These are phyloP conservation scores for Corythornis madagascariensis DNA, from an alignment of 2,113 vertebrate species.

Conservation along the genomic window DNA sequence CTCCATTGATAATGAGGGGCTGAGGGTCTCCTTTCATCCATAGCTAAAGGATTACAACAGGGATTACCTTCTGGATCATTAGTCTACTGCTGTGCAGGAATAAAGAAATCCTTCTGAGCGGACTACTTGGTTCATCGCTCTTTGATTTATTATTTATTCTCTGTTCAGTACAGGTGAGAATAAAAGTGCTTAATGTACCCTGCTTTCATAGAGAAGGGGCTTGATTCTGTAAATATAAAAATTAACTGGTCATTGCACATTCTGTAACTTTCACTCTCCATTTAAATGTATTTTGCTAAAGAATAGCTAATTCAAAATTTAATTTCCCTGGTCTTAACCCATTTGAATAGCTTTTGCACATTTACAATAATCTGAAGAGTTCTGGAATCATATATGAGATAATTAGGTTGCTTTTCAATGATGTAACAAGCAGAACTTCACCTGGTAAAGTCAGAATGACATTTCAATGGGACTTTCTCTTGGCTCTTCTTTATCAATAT, in stretches of 20 bases:
- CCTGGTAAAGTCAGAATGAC: constrained; percentile 33
- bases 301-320: constrained; percentile 50
- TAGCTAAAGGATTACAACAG: constrained; percentile 34
- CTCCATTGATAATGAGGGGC: background rate
- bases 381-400: background rate
- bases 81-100: constrained; percentile 30
- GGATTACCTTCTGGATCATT: constrained; percentile 54
- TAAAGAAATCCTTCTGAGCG: constrained; percentile 53
- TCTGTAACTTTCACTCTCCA: background rate
- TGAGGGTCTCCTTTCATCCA: constrained; percentile 22
- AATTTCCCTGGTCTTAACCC: constrained; percentile 33
- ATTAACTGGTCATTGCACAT: constrained; percentile 26
- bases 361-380: constrained; percentile 31
- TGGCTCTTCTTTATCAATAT: constrained; percentile 25
- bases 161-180: constrained; percentile 31
- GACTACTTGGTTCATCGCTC: background rate
- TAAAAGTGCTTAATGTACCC: constrained; percentile 36
- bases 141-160: constrained; percentile 54
- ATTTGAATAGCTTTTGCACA: constrained; percentile 34
- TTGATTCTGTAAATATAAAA: constrained; percentile 39
- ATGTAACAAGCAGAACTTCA: constrained; percentile 49
- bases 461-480: constrained; percentile 32
- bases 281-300: constrained; percentile 43
- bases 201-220: background rate
- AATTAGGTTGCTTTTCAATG: constrained; percentile 4